Evolutionary conservation across 2,888 invertebrate genomes (phyloP).

Genomic region (Salpingus planirostris): DNA sequence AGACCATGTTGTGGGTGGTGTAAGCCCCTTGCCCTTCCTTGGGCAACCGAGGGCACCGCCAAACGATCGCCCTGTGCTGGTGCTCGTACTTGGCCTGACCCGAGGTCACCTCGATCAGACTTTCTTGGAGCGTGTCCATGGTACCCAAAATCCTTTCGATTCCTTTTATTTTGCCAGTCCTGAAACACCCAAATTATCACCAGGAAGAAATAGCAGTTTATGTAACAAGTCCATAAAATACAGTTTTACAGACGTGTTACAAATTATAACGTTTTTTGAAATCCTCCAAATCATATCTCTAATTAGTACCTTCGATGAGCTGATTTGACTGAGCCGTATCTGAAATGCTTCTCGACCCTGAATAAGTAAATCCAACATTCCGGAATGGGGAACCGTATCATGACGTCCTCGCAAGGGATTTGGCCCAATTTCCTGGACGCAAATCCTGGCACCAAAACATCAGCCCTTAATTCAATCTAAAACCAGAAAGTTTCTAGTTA

Average conservation of each 20-base stretch:
- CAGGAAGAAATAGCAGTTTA: no score
- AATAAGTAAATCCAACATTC: conserved; percentile 99
- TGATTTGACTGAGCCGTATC: conserved; percentile 95
- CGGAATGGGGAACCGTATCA: conserved; percentile 93
- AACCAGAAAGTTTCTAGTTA: conserved; percentile 9
- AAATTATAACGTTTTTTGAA: no score
- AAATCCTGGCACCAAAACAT: conserved; percentile 94
- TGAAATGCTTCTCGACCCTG: conserved; percentile 95
- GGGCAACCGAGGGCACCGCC: conserved; percentile 95
- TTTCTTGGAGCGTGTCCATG: conserved; percentile 82
- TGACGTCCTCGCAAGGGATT: conserved; percentile 95
- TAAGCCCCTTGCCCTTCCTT: conserved; percentile 99
- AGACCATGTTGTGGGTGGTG: conserved; percentile 92
- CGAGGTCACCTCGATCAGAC: conserved; percentile 90
- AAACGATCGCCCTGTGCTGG: conserved; percentile 93
- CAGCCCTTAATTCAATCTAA: conserved; percentile 87
- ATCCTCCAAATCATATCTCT: no score
- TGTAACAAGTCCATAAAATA: no score
- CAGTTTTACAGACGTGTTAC: conserved; percentile 3
- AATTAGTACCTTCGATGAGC: conserved; percentile 58
- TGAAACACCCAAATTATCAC: no score
- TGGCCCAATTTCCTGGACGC: conserved; percentile 92
- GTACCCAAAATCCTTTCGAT: conserved; percentile 87
- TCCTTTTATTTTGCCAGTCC: conserved; percentile 86
- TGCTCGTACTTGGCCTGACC: conserved; percentile 99